Percentiles rank a stretch among this genome's conserved stretches.
These are phyloP conservation scores for Hypothenemus hampei DNA, from an alignment of 1,140 invertebrate species.

Conservation along the genomic window DNA sequence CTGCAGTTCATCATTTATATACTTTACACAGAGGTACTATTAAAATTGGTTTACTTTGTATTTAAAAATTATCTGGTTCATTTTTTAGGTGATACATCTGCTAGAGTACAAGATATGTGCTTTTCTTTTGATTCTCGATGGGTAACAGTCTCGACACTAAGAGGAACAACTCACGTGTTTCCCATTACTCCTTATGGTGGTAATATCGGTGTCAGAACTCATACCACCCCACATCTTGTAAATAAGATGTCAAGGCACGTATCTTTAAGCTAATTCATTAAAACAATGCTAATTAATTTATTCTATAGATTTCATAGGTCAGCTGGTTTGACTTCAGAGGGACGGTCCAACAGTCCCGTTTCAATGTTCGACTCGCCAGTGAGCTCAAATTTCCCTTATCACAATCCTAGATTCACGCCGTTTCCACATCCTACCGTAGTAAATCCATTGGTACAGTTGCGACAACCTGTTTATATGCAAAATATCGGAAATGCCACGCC, in stretches of 20 bases:
- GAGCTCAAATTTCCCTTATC: slow-evolving; percentile 65
- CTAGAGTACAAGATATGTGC: slow-evolving; percentile 80
- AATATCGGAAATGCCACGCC: slow-evolving; percentile 37
- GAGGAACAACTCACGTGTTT: slow-evolving; percentile 96
- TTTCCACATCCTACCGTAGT: slow-evolving; percentile 79
- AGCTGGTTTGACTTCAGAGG: slow-evolving; percentile 77
- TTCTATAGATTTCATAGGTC: slow-evolving; percentile 79
- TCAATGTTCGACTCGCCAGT: slow-evolving; percentile 47
- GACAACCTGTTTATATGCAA: slow-evolving; percentile 59
- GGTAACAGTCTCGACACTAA: slow-evolving; percentile 89
- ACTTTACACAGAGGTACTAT: slow-evolving; percentile 73
- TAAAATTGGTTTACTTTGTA: background rate
- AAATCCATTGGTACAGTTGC: slow-evolving; percentile 77
- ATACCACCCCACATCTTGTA: slow-evolving; percentile 87
- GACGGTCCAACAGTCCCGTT: slow-evolving; percentile 68
- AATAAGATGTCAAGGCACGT: slow-evolving; percentile 72
- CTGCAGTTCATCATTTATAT: slow-evolving; percentile 94
- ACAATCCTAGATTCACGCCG: slow-evolving; percentile 83
- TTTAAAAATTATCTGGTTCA: background rate
- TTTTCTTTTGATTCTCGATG: slow-evolving; percentile 91
- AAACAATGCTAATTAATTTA: background rate
- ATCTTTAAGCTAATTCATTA: background rate
- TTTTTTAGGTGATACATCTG: slow-evolving; percentile 63
- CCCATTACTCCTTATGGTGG: slow-evolving; percentile 97
- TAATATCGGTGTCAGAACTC: slow-evolving; percentile 82